A percentile compares a stretch with the other conserved stretches of the same genome.
Evolutionary conservation across 2,797 vertebrate genomes (phyloP).

Genomic region (Helarctos malayanus): DNA sequence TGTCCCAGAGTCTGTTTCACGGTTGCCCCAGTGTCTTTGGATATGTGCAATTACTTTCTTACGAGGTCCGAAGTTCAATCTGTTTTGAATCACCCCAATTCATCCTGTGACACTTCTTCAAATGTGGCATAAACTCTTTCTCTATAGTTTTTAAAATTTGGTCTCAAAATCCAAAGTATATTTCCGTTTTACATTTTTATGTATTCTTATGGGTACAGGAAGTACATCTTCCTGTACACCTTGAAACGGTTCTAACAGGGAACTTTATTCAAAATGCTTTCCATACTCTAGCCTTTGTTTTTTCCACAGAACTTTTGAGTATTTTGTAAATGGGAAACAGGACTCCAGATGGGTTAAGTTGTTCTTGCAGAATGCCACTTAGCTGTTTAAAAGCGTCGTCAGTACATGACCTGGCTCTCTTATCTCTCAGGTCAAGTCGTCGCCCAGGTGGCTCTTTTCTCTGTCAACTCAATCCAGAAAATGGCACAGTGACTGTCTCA

Average conservation of each 20-base stretch:
- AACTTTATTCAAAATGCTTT: not conserved
- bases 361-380: not conserved
- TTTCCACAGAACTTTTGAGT: not conserved
- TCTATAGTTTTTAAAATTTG: slow-evolving; percentile 20
- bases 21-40: not conserved
- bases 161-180: not conserved
- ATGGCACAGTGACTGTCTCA: not conserved
- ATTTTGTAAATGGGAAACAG: not conserved
- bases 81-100: not conserved
- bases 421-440: not conserved
- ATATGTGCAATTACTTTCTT: not conserved
- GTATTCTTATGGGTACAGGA: not conserved
- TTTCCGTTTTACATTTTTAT: not conserved
- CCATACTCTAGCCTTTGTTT: not conserved
- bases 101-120: not conserved
- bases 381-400: not conserved
- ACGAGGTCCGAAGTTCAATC: not conserved
- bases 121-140: not conserved
- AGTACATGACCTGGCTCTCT: not conserved
- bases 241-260: not conserved
- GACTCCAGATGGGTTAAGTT: not conserved
- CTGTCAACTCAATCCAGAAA: not conserved
- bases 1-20: slow-evolving; percentile 1
- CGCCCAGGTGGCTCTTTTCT: not conserved
- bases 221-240: not conserved